Evolutionary conservation across 2,113 vertebrate genomes (phyloP).

Genomic region (Saccopteryx leptura): DNA sequence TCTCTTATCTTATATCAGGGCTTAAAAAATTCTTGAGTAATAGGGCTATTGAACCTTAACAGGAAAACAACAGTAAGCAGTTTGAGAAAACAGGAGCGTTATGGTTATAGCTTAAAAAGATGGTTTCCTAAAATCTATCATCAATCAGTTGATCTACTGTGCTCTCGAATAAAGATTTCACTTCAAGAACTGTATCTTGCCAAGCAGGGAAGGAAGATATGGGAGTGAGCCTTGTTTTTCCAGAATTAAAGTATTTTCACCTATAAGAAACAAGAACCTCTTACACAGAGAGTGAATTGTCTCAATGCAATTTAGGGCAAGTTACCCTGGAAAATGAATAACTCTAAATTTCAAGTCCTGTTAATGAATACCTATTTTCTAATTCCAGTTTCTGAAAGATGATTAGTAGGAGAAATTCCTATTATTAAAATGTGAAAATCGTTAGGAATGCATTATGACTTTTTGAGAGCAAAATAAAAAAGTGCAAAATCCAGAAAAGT

Average conservation of each 20-base stretch:
- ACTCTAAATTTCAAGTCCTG: background rate
- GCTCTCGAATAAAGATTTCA: conserved; percentile 52
- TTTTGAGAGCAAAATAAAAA: background rate
- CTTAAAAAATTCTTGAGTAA: background rate
- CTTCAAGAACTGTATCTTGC: conserved; percentile 55
- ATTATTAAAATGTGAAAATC: conserved; percentile 52
- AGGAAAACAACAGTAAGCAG: conserved; percentile 1
- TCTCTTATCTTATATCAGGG: background rate
- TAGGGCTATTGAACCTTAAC: background rate
- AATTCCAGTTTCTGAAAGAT: conserved; percentile 55
- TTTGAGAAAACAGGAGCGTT: conserved; percentile 38
- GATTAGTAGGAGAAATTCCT: conserved; percentile 51
- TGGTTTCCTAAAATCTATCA: background rate
- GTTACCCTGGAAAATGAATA: conserved; percentile 29
- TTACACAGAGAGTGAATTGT: background rate
- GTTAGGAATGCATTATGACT: background rate
- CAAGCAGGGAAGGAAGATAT: conserved; percentile 51
- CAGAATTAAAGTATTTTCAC: conserved; percentile 25
- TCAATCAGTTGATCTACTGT: background rate
- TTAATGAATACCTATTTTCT: conserved; percentile 25
- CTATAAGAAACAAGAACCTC: conserved; percentile 54
- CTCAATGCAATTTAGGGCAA: background rate
- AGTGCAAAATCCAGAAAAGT: background rate
- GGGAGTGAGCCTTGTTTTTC: conserved; percentile 37
- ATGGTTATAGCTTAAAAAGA: conserved; percentile 3